These are phyloP conservation scores for Tragelaphus imberbis DNA, from an alignment of 2,113 vertebrate species.

Conservation along the genomic window DNA sequence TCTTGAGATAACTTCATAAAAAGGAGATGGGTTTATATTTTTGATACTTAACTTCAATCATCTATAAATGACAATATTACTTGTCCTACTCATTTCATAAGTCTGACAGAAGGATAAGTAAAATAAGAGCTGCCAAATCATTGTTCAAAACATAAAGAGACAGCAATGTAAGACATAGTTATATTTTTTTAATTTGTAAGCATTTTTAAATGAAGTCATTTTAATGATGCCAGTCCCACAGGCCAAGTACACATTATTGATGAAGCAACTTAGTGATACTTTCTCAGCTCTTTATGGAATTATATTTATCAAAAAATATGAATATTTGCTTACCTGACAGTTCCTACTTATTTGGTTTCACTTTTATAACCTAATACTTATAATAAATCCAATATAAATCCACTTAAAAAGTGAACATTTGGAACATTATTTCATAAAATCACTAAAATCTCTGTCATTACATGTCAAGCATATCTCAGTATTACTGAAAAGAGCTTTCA, in stretches of 20 bases:
- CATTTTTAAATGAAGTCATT: background rate
- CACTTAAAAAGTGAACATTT: conserved; percentile 19
- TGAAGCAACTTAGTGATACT: background rate
- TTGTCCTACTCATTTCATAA: background rate
- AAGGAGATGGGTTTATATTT: background rate
- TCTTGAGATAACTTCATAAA: background rate
- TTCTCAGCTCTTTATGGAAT: conserved; percentile 6
- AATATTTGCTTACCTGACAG: conserved; percentile 4
- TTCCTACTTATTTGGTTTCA: background rate
- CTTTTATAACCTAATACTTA: conserved; percentile 19
- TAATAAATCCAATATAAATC: conserved; percentile 4
- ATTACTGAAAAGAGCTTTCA: background rate
- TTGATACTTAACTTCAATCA: background rate
- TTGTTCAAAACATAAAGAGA: conserved; percentile 1
- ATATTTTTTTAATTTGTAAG: background rate
- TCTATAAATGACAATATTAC: background rate
- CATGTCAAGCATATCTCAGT: background rate
- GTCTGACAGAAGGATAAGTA: conserved; percentile 16
- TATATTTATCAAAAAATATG: conserved; percentile 9
- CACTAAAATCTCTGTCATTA: background rate
- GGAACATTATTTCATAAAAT: background rate
- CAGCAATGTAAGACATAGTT: background rate
- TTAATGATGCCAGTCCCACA: background rate
- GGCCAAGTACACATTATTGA: background rate
- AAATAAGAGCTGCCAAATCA: background rate